These are phyloP conservation scores for Hippoglossus stenolepis DNA, from an alignment of 2,113 vertebrate genomes.

Conservation along the genomic window DNA sequence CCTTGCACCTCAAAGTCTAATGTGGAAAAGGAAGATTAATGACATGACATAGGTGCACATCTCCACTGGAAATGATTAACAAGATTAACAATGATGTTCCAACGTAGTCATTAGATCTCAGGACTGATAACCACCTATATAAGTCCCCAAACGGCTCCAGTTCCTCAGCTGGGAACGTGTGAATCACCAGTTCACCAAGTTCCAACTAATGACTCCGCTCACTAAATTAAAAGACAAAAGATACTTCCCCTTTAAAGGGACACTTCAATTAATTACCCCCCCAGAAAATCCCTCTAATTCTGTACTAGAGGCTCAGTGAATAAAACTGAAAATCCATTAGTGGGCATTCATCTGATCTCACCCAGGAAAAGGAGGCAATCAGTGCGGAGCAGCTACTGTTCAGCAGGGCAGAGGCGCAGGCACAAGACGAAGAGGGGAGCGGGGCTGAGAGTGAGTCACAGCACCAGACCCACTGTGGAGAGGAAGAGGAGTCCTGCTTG, in stretches of 20 bases:
- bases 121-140: constrained; percentile 17
- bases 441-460: background rate
- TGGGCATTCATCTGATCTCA: constrained; percentile 74
- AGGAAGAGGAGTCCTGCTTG: background rate
- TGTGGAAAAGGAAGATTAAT: background rate
- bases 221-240: constrained; percentile 76
- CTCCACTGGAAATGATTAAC: constrained; percentile 1
- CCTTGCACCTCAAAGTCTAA: background rate
- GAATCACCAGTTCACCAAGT: constrained; percentile 51
- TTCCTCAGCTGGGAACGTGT: constrained; percentile 34
- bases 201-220: constrained; percentile 70
- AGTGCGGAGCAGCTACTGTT: constrained; percentile 42
- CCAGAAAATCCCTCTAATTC: constrained; percentile 74
- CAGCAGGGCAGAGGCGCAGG: background rate
- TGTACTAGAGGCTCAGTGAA: constrained; percentile 71
- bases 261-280: constrained; percentile 78
- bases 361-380: constrained; percentile 67
- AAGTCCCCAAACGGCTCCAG: constrained; percentile 10
- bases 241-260: constrained; percentile 71
- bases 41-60: background rate
- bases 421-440: background rate
- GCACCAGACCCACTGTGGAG: background rate
- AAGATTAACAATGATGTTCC: constrained; percentile 24
- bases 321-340: constrained; percentile 82
- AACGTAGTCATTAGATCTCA: constrained; percentile 7